Percentiles rank a stretch among this genome's conserved stretches.
Evolutionary conservation across 2,888 invertebrate species (phyloP).

Genomic region (Cheilosia impressa): DNA sequence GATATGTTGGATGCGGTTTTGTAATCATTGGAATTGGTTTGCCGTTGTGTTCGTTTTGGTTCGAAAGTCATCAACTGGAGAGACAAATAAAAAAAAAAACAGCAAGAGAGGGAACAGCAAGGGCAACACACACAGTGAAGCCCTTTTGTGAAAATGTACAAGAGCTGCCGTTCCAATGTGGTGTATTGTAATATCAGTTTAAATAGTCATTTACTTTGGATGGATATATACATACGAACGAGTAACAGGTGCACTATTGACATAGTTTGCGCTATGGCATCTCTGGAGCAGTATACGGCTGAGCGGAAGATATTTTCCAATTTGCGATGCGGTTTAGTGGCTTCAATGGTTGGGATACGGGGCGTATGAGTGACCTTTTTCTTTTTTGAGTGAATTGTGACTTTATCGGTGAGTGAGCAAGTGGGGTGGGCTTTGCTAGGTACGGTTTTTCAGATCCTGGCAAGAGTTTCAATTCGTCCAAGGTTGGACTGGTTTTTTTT

Average conservation of each 20-base stretch:
- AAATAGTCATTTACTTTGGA: slow-evolving; percentile 69
- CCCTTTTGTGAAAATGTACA: slow-evolving; percentile 28
- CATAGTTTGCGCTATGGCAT: slow-evolving; percentile 38
- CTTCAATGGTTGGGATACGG: slow-evolving; percentile 37
- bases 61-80: slow-evolving; percentile 61
- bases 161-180: slow-evolving; percentile 22
- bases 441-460: too few relatives aligned
- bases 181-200: slow-evolving; percentile 60
- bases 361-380: slow-evolving; percentile 42
- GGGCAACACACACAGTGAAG: slow-evolving; percentile 40
- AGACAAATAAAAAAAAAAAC: slow-evolving; percentile 7
- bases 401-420: slow-evolving; percentile 27
- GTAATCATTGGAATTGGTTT: slow-evolving; percentile 74
- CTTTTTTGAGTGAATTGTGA: slow-evolving; percentile 1
- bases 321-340: slow-evolving; percentile 63
- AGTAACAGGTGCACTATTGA: slow-evolving; percentile 68
- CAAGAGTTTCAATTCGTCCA: too few relatives aligned
- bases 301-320: slow-evolving; percentile 43
- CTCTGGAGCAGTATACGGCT: neutral
- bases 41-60: slow-evolving; percentile 53
- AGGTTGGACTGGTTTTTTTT: too few relatives aligned
- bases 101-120: too few relatives aligned
- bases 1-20: slow-evolving; percentile 67
- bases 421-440: neutral
- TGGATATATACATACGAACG: slow-evolving; percentile 29